Conservation (phyloP, 2,797 vertebrate species). For the Potorous gilbertii region DNA sequence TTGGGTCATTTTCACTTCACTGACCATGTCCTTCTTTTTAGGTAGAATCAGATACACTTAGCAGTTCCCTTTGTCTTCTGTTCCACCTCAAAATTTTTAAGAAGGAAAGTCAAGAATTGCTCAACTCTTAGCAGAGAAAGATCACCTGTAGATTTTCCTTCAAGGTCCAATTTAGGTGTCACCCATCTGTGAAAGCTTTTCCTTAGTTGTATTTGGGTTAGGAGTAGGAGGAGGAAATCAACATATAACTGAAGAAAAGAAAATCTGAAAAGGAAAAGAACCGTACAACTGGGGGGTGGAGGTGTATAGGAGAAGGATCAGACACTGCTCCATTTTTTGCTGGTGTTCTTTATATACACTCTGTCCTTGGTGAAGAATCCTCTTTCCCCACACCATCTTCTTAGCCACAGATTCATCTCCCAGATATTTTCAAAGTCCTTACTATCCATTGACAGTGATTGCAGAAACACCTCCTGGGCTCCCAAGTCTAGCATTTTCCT, state of each 20-base stretch:
- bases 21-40: neutral
- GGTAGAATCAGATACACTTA: neutral
- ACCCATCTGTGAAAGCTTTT: neutral
- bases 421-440: neutral
- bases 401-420: neutral
- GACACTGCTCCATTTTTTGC: neutral
- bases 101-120: neutral
- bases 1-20: neutral
- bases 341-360: neutral
- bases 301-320: neutral
- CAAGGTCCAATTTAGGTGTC: neutral
- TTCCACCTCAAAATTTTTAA: neutral
- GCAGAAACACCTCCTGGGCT: neutral
- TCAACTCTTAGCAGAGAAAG: neutral
- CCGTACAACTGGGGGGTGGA: neutral
- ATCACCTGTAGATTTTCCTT: neutral
- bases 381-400: neutral
- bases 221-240: neutral
- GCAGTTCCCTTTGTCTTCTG: neutral
- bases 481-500: neutral
- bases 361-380: neutral
- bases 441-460: neutral
- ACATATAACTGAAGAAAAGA: neutral
- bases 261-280: neutral
- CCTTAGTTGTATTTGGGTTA: neutral